Evolutionary conservation across 1,140 invertebrate genomes (phyloP), one percentile per base, ranked within the genome.

Genomic region (Maconellicoccus hirsutus): DNA sequence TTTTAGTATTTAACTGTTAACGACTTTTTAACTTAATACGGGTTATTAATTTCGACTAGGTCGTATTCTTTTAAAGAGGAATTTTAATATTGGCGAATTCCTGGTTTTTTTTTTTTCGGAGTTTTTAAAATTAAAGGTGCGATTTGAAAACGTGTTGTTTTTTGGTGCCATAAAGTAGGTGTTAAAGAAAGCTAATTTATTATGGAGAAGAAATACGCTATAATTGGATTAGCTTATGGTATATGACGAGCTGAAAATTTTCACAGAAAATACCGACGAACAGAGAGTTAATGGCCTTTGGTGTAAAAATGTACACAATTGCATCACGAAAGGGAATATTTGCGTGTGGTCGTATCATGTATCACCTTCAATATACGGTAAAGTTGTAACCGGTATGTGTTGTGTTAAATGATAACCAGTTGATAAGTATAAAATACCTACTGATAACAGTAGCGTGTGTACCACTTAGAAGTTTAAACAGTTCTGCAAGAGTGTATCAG

Each of bases 21-120:
- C 61, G 61, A 66, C 61, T 66, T 66, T 66, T 66, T 66, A 66
- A 66, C 61, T 66, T 66, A 66, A 66, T 66, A 66, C 61, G 61
- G 61, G 61, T 66, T 66, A 66, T 66, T 66, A 66, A 66, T 66
- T 66, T 66, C 61, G 61, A 23, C 61, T 22, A 25, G 61, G 61
- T 66, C 25, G 61, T 16, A 25, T 66, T 66, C 25, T 66, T 16
- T 22, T 22, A 1, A 12, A 19, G 19, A 66, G 25, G 61, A 66
- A 66, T 66, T 66, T 66, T 66, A 23, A 66, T 66, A 66, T 66
- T 66, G 61, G 25, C 22, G 16, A 66, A 66, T 25, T 66, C 25
- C 16, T 66, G 2, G 61, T 33, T 33, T 33, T 33, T 33, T 33
- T 33, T 3, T 33, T 12, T 33, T 33, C 29, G 29, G 29, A 33